Base-by-base conservation (phyloP, 1,140 invertebrate species). In the Zaprionus gabonicus region DNA sequence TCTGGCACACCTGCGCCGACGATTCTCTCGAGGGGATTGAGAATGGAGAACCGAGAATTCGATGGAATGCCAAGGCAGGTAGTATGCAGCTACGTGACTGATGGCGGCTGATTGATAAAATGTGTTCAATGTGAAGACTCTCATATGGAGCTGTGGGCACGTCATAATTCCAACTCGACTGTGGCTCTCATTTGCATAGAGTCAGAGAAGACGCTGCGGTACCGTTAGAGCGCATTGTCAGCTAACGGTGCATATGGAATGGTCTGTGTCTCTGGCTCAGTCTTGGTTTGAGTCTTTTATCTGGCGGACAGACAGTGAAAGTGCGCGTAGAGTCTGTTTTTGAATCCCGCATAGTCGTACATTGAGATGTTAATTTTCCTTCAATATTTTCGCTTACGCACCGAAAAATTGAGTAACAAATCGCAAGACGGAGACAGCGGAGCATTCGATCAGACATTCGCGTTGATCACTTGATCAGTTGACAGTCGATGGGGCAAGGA, bases 351-450 rank as follows among this genome's bases (percentile, higher is more conserved):
- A 25, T 38, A 49, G 36, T 82, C 70, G 70, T 69, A 71, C 60
- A 87, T 86, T 87, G 59, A 72, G 75, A 86, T 86, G 83, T 76
- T 78, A 86, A 86, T 86, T 82, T 71, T 69, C 67, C 68, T 64
- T 64, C 71, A 77, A 67, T 62, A 81, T 66, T 81, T 78, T 78
- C 34, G 69, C 75, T 69, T 62, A 74, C 46, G 53, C 69, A 63
- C 49, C 58, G 34, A 12, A 53, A 41, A 78, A 80, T 79, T 76
- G 51, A 79, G 68, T 82, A 86, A 86, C 82, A 55, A 78, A 81
- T 55, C 78, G 73, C 28, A 17, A 31, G 53, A 23, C 53, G 23
- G 53, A 25, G 25, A 28, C 20, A 27, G 53, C 53, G 53, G 31
- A 38, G 38, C 53, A 38, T 57, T 67, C 55, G 36, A 65, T 65